phyloP scores from a whole-genome alignment of 1,140 invertebrate genomes.

The Temnothorax longispinosus region DNA sequence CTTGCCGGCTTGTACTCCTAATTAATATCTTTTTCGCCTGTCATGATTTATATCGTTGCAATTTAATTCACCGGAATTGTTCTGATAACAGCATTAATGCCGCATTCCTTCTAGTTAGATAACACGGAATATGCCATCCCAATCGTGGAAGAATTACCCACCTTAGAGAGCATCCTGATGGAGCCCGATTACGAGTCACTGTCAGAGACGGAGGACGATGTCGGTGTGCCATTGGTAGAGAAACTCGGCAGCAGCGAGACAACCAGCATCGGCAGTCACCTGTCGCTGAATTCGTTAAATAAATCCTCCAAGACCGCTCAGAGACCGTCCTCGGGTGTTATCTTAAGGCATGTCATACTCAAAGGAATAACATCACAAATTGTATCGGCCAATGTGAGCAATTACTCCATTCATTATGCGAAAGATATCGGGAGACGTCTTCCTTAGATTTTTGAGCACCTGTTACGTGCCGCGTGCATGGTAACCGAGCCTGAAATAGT shows the following conservation, averaged over 20 bases:
- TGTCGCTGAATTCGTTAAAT: conserved; percentile 83
- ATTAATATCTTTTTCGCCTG: background rate
- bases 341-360: conserved; percentile 92
- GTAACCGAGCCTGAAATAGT: conserved; percentile 23
- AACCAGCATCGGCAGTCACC: conserved; percentile 82
- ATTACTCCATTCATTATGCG: conserved; percentile 22
- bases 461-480: background rate
- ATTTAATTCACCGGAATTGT: background rate
- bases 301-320: conserved; percentile 82
- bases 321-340: conserved; percentile 88
- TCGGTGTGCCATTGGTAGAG: conserved; percentile 76
- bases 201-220: conserved; percentile 87
- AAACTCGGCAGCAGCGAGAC: conserved; percentile 82
- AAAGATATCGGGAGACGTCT: background rate
- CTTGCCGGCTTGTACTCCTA: background rate
- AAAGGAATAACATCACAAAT: conserved; percentile 95
- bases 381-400: conserved; percentile 91
- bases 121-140: conserved; percentile 95
- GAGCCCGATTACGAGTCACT: conserved; percentile 89
- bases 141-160: conserved; percentile 91
- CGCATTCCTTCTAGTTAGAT: conserved; percentile 87
- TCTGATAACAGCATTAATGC: conserved; percentile 48
- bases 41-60: background rate
- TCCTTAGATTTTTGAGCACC: conserved; percentile 29
- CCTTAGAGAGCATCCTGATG: conserved; percentile 94